Base-by-base conservation (phyloP, 2,888 invertebrate species). In the Helleia helle region DNA sequence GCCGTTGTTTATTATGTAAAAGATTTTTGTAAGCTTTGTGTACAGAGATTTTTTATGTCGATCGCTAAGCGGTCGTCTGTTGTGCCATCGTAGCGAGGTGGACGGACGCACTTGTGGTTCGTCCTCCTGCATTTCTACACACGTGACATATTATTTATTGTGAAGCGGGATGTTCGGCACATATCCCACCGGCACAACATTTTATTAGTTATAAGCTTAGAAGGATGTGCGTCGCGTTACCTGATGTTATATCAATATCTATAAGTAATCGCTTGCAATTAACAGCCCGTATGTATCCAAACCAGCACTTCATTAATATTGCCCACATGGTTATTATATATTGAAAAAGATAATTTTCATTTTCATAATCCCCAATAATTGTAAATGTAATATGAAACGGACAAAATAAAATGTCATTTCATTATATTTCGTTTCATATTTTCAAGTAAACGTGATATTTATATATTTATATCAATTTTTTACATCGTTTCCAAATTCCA, bases 161-260 rank as follows among this genome's bases (percentile, higher is more conserved):
- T 59, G 58, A 65, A 55, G 63, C 66, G 69, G 66, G 62, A 65
- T 65, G 70, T 70, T 71, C 71, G 71, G 71, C 69, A 64, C 55
- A 65, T 57, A 54, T 68, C 81, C 83, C 81, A 80, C 81, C 81
- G 81, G 71, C 75, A 72, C 71, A 62, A 66, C 58, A 59, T 65
- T 66, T 59, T 40, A 29, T 48, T 62, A 62, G 65, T 62, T 64
- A 65, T 74, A 71, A 64, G 66, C 63, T 66, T 62, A 64, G 57
- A 64, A 64, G 58, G 61, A 62, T 61, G 70, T 72, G 72, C 77
- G 70, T 76, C 71, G 71, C 72, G 80, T 80, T 77, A 81, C 79
- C 80, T 79, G 73, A 77, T 67, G 55, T 59, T 65, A 55, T 55
- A 61, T 52, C 52, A 57, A 52, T 52, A 55, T 60, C 59, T 56